phyloP scores from a whole-genome alignment of 1,140 invertebrate species.

The Zaprionus kolodkinae region DNA sequence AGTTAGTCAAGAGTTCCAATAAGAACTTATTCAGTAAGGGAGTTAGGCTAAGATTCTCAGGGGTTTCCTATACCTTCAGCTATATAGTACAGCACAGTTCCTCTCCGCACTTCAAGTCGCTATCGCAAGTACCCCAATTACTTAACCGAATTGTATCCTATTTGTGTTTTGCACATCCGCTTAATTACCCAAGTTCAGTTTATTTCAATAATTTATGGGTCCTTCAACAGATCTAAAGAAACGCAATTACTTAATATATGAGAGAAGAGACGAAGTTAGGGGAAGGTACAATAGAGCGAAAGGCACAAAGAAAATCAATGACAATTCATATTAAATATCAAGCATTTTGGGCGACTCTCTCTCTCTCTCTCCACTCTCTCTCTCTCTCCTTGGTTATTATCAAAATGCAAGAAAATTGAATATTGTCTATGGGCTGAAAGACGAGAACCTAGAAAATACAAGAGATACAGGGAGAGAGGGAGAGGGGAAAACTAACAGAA shows the following conservation, averaged over 20 bases:
- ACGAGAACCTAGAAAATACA: background rate
- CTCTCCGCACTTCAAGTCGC: too few relatives aligned
- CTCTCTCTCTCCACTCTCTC: background rate
- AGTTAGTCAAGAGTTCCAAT: too few relatives aligned
- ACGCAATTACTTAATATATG: conserved; percentile 8
- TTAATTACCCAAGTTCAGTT: background rate
- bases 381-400: background rate
- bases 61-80: too few relatives aligned
- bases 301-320: background rate
- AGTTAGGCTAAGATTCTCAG: too few relatives aligned
- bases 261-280: too few relatives aligned
- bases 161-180: background rate
- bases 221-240: background rate
- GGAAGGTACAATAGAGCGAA: background rate
- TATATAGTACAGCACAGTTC: too few relatives aligned
- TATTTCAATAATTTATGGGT: background rate
- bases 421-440: background rate
- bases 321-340: conserved; percentile 19
- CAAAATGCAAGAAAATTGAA: conserved; percentile 8
- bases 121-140: background rate
- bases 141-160: background rate
- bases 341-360: background rate
- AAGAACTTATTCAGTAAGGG: too few relatives aligned
- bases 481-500: conserved; percentile 8
- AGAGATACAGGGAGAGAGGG: background rate